A percentile compares a stretch with the other conserved stretches of the same genome.
Conservation (phyloP, 2,888 invertebrate species). For the Diaprepes abbreviatus region DNA sequence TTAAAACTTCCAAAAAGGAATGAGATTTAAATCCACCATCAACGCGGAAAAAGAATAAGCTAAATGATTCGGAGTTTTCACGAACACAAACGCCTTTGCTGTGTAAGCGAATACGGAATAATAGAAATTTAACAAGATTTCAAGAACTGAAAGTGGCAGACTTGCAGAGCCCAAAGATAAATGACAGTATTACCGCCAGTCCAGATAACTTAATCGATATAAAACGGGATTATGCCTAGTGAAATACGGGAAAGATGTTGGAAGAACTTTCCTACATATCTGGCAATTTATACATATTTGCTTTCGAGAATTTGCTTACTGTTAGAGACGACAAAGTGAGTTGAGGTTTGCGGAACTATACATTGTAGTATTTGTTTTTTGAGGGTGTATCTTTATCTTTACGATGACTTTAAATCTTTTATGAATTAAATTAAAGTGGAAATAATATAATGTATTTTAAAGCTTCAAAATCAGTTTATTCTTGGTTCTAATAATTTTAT, state of each 20-base stretch:
- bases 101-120: conserved; percentile 51
- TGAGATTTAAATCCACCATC: conserved; percentile 33
- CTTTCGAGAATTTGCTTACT: conserved; percentile 15
- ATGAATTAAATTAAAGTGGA: no score
- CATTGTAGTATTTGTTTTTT: neutral
- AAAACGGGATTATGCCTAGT: conserved; percentile 22
- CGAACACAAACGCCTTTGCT: conserved; percentile 45
- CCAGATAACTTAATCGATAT: conserved; percentile 50
- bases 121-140: conserved; percentile 55
- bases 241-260: conserved; percentile 20
- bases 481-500: no score
- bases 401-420: no score
- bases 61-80: conserved; percentile 44
- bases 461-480: no score
- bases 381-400: no score
- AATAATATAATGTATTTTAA: no score
- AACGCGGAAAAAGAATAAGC: conserved; percentile 31
- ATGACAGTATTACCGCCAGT: conserved; percentile 48
- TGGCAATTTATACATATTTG: conserved; percentile 29
- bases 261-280: conserved; percentile 35
- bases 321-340: neutral
- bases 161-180: conserved; percentile 48
- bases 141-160: conserved; percentile 55
- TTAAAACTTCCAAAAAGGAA: conserved; percentile 23
- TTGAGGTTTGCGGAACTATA: neutral